Base-by-base conservation (phyloP, 2,888 invertebrate genomes). In the Artemia sinica region DNA sequence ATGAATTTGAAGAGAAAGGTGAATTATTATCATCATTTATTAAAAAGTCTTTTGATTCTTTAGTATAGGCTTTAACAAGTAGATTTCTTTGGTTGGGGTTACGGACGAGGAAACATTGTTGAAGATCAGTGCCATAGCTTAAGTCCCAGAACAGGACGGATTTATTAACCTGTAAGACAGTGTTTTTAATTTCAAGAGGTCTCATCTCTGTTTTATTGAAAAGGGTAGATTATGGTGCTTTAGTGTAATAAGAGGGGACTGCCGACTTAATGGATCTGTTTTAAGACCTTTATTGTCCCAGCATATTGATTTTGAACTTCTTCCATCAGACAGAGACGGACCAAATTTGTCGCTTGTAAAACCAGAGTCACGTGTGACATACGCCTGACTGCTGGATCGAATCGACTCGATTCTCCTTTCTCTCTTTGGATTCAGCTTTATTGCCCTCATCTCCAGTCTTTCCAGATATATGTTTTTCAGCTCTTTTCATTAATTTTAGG, bases 91-190 rank as follows among this genome's bases (percentile, higher is more conserved):
- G 58, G 58, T 58, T 58, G 10, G 58, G 58, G 10, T 58, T 58
- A 10, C 58, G 58, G 18, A 58, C 18, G 8, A 58, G 18, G n/a
- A 10, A n/a, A 14, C 8, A 8, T 58, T 58, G 58, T 8, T n/a
- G n/a, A 58, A 18, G 58, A 18, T n/a, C 18, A 18, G 58, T 18
- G 8, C 18, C 58, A 18, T 8, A 58, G 8, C 8, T 58, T 8
- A 18, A n/a, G 18, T 58, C 58, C 58, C 58, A 58, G 18, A 58
- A 58, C 58, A 58, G 10, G 58, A 58, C 18, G 8, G 58, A 58
- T 18, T 58, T 58, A 18, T 58, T 58, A n/a, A 58, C 58, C 18
- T 58, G 58, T n/a, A 58, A 14, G 14, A 58, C 58, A 58, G n/a
- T 58, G n/a, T 58, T 58, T 9, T 1, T 58, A 1, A 18, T 18